Base-by-base conservation (phyloP, 2,888 invertebrate genomes). In the Pogonocherus hispidulus region DNA sequence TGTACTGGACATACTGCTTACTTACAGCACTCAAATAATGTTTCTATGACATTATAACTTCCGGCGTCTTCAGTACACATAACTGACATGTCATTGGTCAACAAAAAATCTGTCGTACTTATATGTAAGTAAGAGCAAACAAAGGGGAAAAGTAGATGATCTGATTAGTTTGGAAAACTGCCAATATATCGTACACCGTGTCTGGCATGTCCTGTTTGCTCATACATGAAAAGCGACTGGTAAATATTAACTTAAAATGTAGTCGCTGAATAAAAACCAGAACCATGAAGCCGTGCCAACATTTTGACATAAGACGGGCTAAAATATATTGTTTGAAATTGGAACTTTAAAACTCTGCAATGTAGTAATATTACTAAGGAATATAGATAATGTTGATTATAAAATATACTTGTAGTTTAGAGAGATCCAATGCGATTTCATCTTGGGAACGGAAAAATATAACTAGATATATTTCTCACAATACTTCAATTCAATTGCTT, bases 101-200 rank as follows among this genome's bases (percentile, higher is more conserved):
- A 66, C 51, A 49, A 59, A 54, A 46, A 65, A 64, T 20, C 27
- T 49, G 57, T 49, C 51, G 19, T 54, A 62, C 60, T 44, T 55
- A 32, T 16, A 60, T 16, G 47, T 66, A 66, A 60, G 66, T 60
- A 37, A 22, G 44, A 59, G 47, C 47, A 66, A 66, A 66, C 66
- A 57, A 65, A 41, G 62, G 44, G 46, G 44, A 63, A 51, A 63
- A 49, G 16, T 49, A 49, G 63, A 52, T 68, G 69, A 76, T 77
- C 71, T 69, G 77, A 79, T 79, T 76, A 74, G 75, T 70, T 74
- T 76, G 78, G 78, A 71, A 64, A 49, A 71, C 69, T 70, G 75
- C 77, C 78, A 78, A 76, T 73, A 71, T 68, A 70, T 67, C 67
- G 69, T 70, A 60, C 22, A 71, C 66, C 66, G 47, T 67, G 74